Percentiles rank a stretch among this genome's conserved stretches.
Evolutionary conservation across 2,113 vertebrate species (phyloP).

Genomic region (Psophia crepitans): DNA sequence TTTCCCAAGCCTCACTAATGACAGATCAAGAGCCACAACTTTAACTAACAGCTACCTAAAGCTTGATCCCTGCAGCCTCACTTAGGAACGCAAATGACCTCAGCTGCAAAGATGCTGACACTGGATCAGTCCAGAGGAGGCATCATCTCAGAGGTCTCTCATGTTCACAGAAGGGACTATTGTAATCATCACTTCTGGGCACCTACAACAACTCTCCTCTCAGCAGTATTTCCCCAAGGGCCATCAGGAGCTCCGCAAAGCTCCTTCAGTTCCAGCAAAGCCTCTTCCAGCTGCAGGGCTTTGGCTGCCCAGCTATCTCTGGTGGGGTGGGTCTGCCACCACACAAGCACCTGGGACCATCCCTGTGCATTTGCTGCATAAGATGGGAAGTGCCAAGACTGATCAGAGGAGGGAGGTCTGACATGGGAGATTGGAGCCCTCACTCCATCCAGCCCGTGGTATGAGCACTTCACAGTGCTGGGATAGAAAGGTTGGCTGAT

Average conservation of each 20-base stretch:
- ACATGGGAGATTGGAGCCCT: background rate
- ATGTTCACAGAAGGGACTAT: background rate
- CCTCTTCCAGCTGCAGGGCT: background rate
- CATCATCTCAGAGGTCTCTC: background rate
- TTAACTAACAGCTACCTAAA: background rate
- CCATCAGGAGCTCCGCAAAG: background rate
- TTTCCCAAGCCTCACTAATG: background rate
- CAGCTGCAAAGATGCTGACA: background rate
- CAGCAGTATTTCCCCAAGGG: rapidly evolving
- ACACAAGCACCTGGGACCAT: rapidly evolving
- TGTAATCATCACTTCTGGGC: background rate
- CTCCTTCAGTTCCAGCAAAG: background rate
- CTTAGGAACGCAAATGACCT: background rate
- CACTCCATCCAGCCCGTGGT: rapidly evolving
- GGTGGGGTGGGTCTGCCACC: background rate
- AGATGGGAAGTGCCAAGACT: background rate
- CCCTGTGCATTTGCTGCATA: rapidly evolving
- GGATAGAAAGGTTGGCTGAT: background rate
- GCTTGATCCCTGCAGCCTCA: background rate
- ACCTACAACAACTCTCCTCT: background rate
- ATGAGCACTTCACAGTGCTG: background rate
- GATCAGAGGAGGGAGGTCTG: background rate
- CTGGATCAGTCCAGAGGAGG: background rate
- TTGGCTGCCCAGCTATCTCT: rapidly evolving
- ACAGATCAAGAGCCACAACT: background rate